Evolutionary conservation across 23 tunicate species (phyloP).

Genomic region (Oikopleura albicans): DNA sequence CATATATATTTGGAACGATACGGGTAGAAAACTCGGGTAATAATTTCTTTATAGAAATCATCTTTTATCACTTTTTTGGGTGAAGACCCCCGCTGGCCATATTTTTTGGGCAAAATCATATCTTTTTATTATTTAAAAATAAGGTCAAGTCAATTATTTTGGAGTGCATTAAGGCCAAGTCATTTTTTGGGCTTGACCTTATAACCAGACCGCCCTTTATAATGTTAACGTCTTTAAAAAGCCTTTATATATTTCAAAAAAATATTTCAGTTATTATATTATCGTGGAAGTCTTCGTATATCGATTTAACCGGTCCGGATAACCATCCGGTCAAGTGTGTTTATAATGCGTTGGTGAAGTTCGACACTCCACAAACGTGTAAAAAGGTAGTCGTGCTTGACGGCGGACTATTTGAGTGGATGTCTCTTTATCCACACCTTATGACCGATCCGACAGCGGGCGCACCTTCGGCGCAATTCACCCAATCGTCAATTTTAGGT

Average conservation of each 20-base stretch:
- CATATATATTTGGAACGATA: too few species aligned
- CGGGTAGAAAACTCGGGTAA: too few species aligned
- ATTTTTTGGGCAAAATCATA: neutral
- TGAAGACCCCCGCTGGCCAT: too few species aligned
- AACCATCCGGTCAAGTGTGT: neutral
- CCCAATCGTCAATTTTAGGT: neutral
- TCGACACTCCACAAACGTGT: neutral
- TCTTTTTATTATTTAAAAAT: too few species aligned
- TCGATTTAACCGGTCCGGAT: neutral
- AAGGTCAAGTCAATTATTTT: too few species aligned
- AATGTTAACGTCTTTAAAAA: too few species aligned
- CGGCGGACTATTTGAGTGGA: neutral
- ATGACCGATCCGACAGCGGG: slow-evolving; percentile 6
- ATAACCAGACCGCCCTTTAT: too few species aligned
- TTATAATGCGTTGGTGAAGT: neutral
- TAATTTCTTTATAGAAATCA: too few species aligned
- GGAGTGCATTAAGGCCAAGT: too few species aligned
- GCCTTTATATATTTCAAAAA: neutral
- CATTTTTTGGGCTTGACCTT: too few species aligned
- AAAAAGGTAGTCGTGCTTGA: neutral
- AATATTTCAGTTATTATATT: neutral
- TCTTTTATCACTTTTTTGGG: too few species aligned
- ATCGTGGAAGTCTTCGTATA: neutral
- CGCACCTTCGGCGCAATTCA: neutral
- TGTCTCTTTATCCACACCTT: neutral